A percentile compares a stretch with the other conserved stretches of the same genome.
Conservation (phyloP, 2,113 vertebrate genomes). For the Varanus salvator region DNA sequence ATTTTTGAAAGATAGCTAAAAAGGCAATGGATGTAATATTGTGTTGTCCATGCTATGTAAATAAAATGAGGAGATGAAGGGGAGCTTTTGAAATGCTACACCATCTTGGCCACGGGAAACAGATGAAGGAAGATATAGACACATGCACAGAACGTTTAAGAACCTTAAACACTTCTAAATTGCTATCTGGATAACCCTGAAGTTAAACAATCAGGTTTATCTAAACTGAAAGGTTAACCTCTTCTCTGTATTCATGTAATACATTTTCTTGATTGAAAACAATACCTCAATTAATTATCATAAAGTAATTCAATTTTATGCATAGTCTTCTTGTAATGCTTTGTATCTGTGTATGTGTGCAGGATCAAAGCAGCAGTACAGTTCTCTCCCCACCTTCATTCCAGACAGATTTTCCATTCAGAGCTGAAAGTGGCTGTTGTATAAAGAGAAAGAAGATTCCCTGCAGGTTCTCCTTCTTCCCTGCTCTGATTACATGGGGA, state of each 20-base stretch:
- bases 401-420: not conserved
- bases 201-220: slow-evolving; percentile 29
- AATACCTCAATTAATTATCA: not conserved
- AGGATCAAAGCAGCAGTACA: not conserved
- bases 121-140: not conserved
- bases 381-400: not conserved
- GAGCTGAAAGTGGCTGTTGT: not conserved
- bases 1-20: not conserved
- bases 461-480: not conserved
- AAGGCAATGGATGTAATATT: not conserved
- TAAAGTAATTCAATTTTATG: not conserved
- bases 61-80: not conserved
- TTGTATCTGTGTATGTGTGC: slow-evolving; percentile 3
- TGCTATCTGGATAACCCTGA: slow-evolving; percentile 50
- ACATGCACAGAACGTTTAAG: not conserved
- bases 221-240: slow-evolving; percentile 33
- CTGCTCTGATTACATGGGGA: not conserved
- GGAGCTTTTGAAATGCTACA: not conserved
- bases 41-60: not conserved
- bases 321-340: slow-evolving; percentile 1
- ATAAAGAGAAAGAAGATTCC: not conserved
- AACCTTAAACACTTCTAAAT: not conserved
- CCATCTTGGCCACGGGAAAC: not conserved
- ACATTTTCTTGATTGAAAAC: slow-evolving; percentile 11
- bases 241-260: slow-evolving; percentile 36